A percentile compares a stretch with the other conserved stretches of the same genome.
Evolutionary conservation across 2,888 invertebrate genomes (phyloP).

Genomic region (Oxystoma pomonae): DNA sequence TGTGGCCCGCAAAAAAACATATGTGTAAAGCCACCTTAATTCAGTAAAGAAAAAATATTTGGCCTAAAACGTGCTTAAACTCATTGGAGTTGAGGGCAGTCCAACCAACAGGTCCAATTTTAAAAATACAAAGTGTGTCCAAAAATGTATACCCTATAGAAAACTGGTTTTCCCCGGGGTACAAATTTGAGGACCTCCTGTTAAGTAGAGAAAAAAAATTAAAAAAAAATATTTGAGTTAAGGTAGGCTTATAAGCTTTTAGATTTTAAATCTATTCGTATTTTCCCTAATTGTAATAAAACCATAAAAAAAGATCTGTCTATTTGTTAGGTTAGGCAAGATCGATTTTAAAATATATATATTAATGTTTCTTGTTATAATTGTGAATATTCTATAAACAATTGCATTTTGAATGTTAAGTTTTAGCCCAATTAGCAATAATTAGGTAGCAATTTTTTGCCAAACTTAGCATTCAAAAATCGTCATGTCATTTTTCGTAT

Average conservation of each 20-base stretch:
- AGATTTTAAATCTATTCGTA: constrained; percentile 44
- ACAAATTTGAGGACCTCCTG: too few species aligned
- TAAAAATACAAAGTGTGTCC: too few species aligned
- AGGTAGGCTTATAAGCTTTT: constrained; percentile 36
- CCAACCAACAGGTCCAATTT: too few species aligned
- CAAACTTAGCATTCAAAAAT: neutral
- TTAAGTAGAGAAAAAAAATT: too few species aligned
- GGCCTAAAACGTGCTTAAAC: neutral
- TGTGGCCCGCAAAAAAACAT: constrained; percentile 29
- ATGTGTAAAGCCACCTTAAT: neutral
- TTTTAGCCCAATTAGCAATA: neutral
- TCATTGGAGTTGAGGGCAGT: too few species aligned
- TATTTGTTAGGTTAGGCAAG: constrained; percentile 47
- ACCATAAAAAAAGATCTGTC: constrained; percentile 41
- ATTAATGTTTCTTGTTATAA: constrained; percentile 52
- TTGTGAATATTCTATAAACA: constrained; percentile 47
- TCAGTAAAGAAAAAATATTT: neutral
- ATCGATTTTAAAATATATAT: constrained; percentile 48
- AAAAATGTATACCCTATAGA: too few species aligned
- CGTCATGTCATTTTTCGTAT: neutral
- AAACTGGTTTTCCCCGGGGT: too few species aligned
- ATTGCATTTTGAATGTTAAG: constrained; percentile 39
- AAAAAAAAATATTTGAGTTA: neutral
- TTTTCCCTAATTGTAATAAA: constrained; percentile 43
- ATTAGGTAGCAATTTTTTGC: neutral